These are phyloP conservation scores for Cygnus buccinator DNA, from an alignment of 2,113 vertebrate genomes.

Conservation along the genomic window DNA sequence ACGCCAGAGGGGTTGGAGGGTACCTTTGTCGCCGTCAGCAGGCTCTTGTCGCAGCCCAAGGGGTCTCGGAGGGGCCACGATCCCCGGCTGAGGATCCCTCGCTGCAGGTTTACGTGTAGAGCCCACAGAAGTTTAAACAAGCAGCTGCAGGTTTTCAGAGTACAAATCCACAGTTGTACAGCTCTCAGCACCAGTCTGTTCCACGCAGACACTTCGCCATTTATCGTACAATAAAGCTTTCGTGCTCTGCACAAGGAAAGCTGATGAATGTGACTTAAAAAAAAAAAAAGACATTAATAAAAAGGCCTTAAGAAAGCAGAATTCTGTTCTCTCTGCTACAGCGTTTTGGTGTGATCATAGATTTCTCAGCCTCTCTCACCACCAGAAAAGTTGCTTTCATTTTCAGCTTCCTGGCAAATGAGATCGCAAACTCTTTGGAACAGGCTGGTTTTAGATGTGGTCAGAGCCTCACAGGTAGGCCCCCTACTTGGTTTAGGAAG, in stretches of 20 bases:
- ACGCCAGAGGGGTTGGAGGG: rapidly evolving
- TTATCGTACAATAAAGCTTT: background rate
- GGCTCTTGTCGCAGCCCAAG: background rate
- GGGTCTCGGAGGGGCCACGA: background rate
- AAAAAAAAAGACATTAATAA: background rate
- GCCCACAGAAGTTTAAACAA: background rate
- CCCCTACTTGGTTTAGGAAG: background rate
- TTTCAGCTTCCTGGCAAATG: background rate
- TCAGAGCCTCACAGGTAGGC: background rate
- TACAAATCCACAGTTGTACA: background rate
- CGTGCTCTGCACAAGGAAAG: background rate
- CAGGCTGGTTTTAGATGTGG: background rate
- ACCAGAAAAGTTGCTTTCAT: background rate
- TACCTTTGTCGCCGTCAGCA: rapidly evolving
- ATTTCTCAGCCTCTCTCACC: background rate
- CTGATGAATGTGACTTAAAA: rapidly evolving
- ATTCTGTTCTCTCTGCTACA: background rate
- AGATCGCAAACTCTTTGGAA: background rate
- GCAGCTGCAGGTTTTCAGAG: background rate
- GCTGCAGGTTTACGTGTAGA: rapidly evolving
- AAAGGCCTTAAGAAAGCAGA: background rate
- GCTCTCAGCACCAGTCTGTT: background rate
- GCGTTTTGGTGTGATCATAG: background rate
- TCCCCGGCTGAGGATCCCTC: background rate
- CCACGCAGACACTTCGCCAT: background rate